phyloP scores from a whole-genome alignment of 2,113 vertebrate genomes.

The Grammomys surdaster region DNA sequence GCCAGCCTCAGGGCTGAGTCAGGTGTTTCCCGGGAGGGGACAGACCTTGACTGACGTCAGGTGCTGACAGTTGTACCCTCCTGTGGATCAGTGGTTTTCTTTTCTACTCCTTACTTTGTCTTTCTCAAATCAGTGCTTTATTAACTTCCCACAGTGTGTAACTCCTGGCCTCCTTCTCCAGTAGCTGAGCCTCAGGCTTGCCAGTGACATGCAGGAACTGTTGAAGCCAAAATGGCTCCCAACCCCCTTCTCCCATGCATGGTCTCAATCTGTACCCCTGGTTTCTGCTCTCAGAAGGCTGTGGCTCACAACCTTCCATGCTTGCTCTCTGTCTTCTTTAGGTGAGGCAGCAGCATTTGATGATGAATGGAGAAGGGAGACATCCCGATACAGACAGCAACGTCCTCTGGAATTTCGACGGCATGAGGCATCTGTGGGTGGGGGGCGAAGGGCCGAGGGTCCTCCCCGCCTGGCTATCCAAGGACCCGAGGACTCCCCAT shows the following conservation, averaged over 20 bases:
- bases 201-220: neutral
- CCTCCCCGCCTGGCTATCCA: slow-evolving; percentile 94
- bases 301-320: neutral
- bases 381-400: slow-evolving; percentile 91
- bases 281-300: neutral
- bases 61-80: neutral
- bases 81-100: neutral
- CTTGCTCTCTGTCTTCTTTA: slow-evolving; percentile 44
- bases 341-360: slow-evolving; percentile 94
- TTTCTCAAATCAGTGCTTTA: neutral
- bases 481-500: slow-evolving; percentile 92
- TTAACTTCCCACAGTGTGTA: neutral
- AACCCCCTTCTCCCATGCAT: too few species aligned
- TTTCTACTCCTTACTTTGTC: neutral
- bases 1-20: neutral
- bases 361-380: slow-evolving; percentile 94
- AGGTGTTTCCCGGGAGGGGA: neutral
- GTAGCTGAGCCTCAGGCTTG: neutral
- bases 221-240: neutral
- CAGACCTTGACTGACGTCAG: neutral
- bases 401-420: slow-evolving; percentile 94
- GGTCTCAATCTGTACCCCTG: neutral
- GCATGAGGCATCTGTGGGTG: slow-evolving; percentile 85
- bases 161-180: neutral
- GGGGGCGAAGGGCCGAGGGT: slow-evolving; percentile 88